A percentile compares a stretch with the other conserved stretches of the same genome.
These are phyloP conservation scores for Agonopterix heracliana DNA, from an alignment of 2,888 invertebrate genomes.

Conservation along the genomic window DNA sequence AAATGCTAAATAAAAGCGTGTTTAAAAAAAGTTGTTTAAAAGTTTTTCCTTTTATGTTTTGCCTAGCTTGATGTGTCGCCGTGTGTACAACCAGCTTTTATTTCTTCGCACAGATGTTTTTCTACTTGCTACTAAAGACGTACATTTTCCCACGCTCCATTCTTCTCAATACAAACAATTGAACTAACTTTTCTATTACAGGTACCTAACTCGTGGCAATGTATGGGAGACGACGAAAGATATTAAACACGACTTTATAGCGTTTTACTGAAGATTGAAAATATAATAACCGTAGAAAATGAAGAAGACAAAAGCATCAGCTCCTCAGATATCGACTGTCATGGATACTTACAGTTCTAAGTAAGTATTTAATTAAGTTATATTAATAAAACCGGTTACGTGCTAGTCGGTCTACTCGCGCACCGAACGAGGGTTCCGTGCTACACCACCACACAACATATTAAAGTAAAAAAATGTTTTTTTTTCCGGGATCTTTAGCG, in stretches of 20 bases:
- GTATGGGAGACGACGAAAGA: neutral
- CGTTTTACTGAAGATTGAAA: too few species aligned
- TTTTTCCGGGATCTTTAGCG: neutral
- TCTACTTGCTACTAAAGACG: too few species aligned
- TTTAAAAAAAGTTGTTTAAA: too few species aligned
- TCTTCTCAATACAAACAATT: constrained; percentile 10
- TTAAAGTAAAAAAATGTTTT: too few species aligned
- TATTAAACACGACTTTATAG: neutral
- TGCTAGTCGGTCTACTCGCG: neutral
- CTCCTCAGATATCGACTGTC: constrained; percentile 32
- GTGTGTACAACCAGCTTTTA: too few species aligned
- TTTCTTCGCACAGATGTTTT: too few species aligned
- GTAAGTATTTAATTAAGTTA: constrained; percentile 28
- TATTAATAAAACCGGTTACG: neutral
- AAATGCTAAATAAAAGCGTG: too few species aligned
- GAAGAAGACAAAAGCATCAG: constrained; percentile 34
- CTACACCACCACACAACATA: too few species aligned
- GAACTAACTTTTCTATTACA: neutral
- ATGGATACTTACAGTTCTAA: constrained; percentile 49
- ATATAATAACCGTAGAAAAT: constrained; percentile 13
- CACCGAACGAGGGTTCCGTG: too few species aligned
- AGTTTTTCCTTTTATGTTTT: too few species aligned
- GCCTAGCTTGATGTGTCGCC: too few species aligned
- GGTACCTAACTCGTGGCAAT: neutral
- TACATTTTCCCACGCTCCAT: constrained; percentile 2